A percentile compares a stretch with the other conserved stretches of the same genome.
These are phyloP conservation scores for Pterocles gutturalis DNA, from an alignment of 2,113 vertebrate species.

Conservation along the genomic window DNA sequence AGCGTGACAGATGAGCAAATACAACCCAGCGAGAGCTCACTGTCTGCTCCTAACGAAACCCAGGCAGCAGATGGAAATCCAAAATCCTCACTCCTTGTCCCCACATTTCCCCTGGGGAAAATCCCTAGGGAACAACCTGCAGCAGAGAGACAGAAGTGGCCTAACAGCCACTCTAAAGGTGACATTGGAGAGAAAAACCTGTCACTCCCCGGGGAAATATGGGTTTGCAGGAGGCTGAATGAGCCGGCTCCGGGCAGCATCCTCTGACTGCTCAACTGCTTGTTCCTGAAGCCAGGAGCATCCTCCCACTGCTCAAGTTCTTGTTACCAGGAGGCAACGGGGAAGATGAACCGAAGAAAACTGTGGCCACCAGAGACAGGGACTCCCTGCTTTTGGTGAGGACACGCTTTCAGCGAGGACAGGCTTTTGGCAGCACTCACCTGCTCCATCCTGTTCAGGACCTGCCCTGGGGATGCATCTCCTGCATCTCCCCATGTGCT, in stretches of 20 bases:
- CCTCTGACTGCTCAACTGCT: not conserved
- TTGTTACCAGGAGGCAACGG: not conserved
- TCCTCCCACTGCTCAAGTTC: fast-evolving
- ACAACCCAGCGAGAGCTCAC: not conserved
- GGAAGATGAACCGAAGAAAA: not conserved
- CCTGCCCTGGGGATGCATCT: not conserved
- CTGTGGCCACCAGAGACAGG: fast-evolving
- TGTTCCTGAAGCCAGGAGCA: not conserved
- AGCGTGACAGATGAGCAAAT: not conserved
- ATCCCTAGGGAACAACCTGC: not conserved
- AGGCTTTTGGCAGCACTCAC: fast-evolving
- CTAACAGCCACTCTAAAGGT: not conserved
- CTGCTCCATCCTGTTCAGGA: not conserved
- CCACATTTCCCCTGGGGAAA: not conserved
- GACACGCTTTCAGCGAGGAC: not conserved
- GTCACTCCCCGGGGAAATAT: not conserved
- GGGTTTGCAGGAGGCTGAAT: fast-evolving
- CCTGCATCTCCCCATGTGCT: not conserved
- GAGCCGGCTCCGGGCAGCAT: not conserved
- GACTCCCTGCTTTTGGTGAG: fast-evolving
- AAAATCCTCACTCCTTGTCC: fast-evolving
- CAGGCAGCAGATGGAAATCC: not conserved
- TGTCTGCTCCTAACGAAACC: not conserved
- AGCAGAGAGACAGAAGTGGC: not conserved
- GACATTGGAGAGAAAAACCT: not conserved